Conservation (phyloP, 2,888 invertebrate genomes). For the Petrolisthes manimaculis region DNA sequence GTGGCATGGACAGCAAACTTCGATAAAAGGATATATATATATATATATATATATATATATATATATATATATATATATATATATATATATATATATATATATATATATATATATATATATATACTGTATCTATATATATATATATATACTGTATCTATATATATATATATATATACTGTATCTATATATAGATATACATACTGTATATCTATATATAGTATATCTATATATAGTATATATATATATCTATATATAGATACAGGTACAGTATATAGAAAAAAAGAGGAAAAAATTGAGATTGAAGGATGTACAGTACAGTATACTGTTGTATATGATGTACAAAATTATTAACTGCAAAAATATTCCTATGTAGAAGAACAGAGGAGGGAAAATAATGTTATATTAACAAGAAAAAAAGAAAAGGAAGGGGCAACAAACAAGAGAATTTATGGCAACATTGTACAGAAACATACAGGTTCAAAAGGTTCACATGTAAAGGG, state of each 20-base stretch:
- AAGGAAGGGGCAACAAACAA: no score
- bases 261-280: conserved; percentile 66
- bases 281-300: conserved; percentile 47
- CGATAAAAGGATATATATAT: not conserved
- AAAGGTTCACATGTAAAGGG: no score
- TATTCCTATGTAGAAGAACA: no score
- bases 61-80: not conserved
- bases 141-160: no score
- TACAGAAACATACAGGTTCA: no score
- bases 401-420: no score
- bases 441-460: no score
- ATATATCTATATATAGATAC: not conserved
- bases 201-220: conserved; percentile 67
- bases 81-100: not conserved
- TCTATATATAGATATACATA: not conserved
- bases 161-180: no score
- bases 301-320: not conserved
- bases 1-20: not conserved
- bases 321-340: no score
- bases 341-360: no score
- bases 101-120: not conserved
- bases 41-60: not conserved
- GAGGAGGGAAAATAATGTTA: no score
- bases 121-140: no score
- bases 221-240: not conserved